Percentiles rank a stretch among this genome's conserved stretches.
Evolutionary conservation across 2,888 invertebrate species (phyloP).

Genomic region (Andrena chrysosceles): DNA sequence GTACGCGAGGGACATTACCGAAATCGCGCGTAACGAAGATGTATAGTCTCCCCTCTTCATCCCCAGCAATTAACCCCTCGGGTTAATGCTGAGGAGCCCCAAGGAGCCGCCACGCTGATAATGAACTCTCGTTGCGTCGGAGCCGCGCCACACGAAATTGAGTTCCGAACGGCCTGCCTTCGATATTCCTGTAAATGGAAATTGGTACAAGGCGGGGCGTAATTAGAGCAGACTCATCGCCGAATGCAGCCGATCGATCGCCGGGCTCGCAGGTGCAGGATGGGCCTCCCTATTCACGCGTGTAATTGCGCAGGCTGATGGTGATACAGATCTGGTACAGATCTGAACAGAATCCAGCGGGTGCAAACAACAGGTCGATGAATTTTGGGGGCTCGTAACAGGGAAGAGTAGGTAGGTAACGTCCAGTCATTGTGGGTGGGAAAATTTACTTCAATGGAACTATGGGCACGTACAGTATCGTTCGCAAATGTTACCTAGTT

Average conservation of each 20-base stretch:
- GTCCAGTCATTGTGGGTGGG: too few relatives aligned
- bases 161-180: constrained; percentile 30
- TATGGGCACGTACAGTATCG: too few relatives aligned
- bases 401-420: too few relatives aligned
- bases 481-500: too few relatives aligned
- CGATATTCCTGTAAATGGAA: constrained; percentile 69
- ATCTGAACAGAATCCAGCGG: too few relatives aligned
- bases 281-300: constrained; percentile 32
- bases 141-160: constrained; percentile 39
- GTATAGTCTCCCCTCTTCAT: neutral
- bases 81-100: constrained; percentile 33
- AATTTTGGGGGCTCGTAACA: too few relatives aligned
- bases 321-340: too few relatives aligned
- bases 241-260: constrained; percentile 61
- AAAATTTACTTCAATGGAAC: too few relatives aligned
- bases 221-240: constrained; percentile 37
- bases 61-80: constrained; percentile 39
- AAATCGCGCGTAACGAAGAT: constrained; percentile 2
- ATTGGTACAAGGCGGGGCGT: constrained; percentile 65
- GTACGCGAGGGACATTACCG: too few relatives aligned
- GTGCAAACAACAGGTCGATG: too few relatives aligned
- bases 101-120: constrained; percentile 37
- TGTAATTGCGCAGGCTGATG: constrained; percentile 45
- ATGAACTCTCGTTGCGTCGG: constrained; percentile 39
- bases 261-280: constrained; percentile 60